Base-by-base conservation (phyloP, 2,888 invertebrate species). In the Callyntrura guangdongensis region DNA sequence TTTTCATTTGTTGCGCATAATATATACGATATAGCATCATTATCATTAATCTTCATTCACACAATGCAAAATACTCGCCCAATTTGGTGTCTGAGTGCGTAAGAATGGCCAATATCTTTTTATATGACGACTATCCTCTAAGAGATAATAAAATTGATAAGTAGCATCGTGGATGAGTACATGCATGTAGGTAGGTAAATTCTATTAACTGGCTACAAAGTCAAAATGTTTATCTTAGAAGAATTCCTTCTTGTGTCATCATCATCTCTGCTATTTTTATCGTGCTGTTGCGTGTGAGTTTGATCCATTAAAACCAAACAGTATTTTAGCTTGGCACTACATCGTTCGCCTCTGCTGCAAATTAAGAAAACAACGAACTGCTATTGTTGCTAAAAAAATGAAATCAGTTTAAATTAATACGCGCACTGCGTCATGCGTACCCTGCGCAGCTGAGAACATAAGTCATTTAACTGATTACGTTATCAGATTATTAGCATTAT, bases 11-110 rank as follows among this genome's bases (percentile, higher is more conserved):
- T 84, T 84, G 53, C 67, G 69, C 69, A 84, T 84, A 84, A 69
- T 84, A 53, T 84, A 53, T 84, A 84, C 49, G 67, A 84, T 84
- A 36, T 4, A 69, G 53, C 53, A 86, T 84, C 84, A 84, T 86
- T 77, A 88, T 69, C 67, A 88, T 88, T 82, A 86, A 88, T 88
- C 69, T 88, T 88, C 86, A 86, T 79, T 82, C 67, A 25, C 14
- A 64, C 49, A 56, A 64, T 25, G 47, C 59, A 86, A 20, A 17
- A 47, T 27, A 77, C 79, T 86, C 86, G 86, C 86, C 86, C 86
- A 27, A 79, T 86, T 74, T 72, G 56, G 72, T 86, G 56, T 74
- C 25, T 53, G 49, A 47, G 12, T 83, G 82, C 82, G 47, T 64
- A 64, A 17, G 56, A 36, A 64, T 9, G 14, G 20, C 20, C 61